Conservation (phyloP, 1,140 invertebrate species). For the Leguminivora glycinivorella region DNA sequence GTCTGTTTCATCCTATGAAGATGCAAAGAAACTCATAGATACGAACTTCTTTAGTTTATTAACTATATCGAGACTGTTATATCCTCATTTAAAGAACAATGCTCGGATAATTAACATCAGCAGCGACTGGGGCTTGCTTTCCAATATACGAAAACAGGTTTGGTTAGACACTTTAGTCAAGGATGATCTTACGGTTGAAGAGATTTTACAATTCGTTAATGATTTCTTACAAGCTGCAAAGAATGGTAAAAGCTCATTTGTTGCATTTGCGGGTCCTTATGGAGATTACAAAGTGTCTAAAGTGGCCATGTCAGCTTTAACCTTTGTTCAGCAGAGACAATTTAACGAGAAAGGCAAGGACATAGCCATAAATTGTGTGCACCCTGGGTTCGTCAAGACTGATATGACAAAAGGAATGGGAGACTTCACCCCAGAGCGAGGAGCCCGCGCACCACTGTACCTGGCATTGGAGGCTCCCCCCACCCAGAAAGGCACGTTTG, state of each 20-base stretch:
- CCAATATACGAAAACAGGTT: slow-evolving; percentile 78
- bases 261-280: slow-evolving; percentile 81
- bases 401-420: slow-evolving; percentile 88
- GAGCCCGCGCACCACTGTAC: slow-evolving; percentile 74
- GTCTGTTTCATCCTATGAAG: slow-evolving; percentile 82
- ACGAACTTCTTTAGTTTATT: slow-evolving; percentile 86
- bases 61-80: slow-evolving; percentile 83
- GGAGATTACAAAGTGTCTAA: slow-evolving; percentile 87
- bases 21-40: slow-evolving; percentile 85
- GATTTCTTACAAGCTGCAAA: slow-evolving; percentile 71
- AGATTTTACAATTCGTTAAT: slow-evolving; percentile 85
- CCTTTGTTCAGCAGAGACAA: slow-evolving; percentile 83
- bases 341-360: slow-evolving; percentile 80
- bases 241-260: slow-evolving; percentile 73
- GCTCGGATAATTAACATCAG: slow-evolving; percentile 88
- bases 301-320: slow-evolving; percentile 84
- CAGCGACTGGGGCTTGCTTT: slow-evolving; percentile 83
- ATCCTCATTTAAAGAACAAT: slow-evolving; percentile 84
- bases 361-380: slow-evolving; percentile 85
- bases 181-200: slow-evolving; percentile 76
- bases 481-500: slow-evolving; percentile 72
- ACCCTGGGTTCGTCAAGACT: slow-evolving; percentile 86
- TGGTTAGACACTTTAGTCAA: slow-evolving; percentile 77
- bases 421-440: slow-evolving; percentile 84
- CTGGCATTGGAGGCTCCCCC: slow-evolving; percentile 73